Conservation (phyloP, 2,888 invertebrate species). For the Lasioglossum lativentre region DNA sequence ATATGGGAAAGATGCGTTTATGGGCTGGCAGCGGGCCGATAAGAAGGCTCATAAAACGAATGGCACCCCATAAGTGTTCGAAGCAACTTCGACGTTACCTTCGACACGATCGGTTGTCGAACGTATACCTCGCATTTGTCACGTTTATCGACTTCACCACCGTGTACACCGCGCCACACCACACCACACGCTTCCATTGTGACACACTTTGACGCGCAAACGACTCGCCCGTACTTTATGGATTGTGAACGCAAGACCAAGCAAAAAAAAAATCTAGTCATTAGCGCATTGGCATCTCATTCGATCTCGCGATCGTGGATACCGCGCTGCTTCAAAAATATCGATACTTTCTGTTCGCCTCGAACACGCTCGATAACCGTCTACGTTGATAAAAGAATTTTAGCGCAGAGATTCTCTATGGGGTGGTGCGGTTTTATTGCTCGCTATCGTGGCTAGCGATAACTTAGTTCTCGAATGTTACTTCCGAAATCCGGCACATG, state of each 20-base stretch:
- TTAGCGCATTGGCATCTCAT: not conserved
- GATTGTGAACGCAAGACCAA: not conserved
- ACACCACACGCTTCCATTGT: conserved; percentile 59
- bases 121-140: conserved; percentile 76
- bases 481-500: not conserved
- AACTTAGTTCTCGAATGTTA: not conserved
- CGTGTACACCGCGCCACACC: conserved; percentile 41
- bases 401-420: not conserved
- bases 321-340: not conserved
- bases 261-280: not conserved
- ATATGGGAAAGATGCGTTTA: conserved; percentile 77
- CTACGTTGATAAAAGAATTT: not conserved
- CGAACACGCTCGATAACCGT: not conserved
- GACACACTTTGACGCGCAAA: conserved; percentile 65
- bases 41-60: conserved; percentile 81
- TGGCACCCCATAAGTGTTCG: conserved; percentile 74
- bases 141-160: conserved; percentile 76
- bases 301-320: not conserved
- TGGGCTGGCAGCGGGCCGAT: conserved; percentile 80
- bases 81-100: conserved; percentile 66
- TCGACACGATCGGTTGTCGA: conserved; percentile 58
- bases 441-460: not conserved
- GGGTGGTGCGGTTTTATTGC: not conserved
- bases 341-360: not conserved
- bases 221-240: conserved; percentile 40